phyloP scores from a whole-genome alignment of 2,888 invertebrate species.

The Icerya purchasi region DNA sequence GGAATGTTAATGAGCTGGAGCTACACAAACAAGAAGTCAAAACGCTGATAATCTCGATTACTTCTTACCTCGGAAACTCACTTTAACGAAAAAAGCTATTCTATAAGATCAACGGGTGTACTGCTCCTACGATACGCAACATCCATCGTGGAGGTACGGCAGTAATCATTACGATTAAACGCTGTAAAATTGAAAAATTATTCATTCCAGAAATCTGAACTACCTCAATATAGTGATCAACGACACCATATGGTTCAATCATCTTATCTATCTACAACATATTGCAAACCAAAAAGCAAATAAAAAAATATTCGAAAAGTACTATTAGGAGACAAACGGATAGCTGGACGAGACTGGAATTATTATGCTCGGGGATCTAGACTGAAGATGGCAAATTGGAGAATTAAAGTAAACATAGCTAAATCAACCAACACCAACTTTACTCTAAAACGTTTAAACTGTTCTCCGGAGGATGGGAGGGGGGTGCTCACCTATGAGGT shows the following conservation, averaged over 20 bases:
- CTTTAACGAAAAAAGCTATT: not conserved
- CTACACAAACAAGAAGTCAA: not conserved
- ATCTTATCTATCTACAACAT: not conserved
- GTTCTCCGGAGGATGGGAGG: too few species aligned
- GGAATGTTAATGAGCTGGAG: not conserved
- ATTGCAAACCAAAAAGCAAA: not conserved
- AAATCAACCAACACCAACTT: too few species aligned
- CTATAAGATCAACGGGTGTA: too few species aligned
- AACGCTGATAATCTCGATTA: not conserved
- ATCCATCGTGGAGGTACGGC: not conserved
- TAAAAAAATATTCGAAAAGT: too few species aligned
- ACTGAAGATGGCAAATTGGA: too few species aligned
- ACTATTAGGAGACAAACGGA: not conserved
- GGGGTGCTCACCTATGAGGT: too few species aligned
- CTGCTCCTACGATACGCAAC: too few species aligned
- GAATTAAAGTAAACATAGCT: too few species aligned
- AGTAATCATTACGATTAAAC: not conserved
- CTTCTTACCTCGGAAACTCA: not conserved
- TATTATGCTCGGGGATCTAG: not conserved
- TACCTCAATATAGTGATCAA: not conserved
- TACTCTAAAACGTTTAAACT: too few species aligned
- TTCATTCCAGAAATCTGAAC: not conserved
- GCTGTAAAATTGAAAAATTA: not conserved
- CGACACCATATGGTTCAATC: not conserved
- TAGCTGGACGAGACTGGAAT: not conserved